Evolutionary conservation across 2,797 vertebrate species (phyloP).

Genomic region (Phalanger gymnotis): DNA sequence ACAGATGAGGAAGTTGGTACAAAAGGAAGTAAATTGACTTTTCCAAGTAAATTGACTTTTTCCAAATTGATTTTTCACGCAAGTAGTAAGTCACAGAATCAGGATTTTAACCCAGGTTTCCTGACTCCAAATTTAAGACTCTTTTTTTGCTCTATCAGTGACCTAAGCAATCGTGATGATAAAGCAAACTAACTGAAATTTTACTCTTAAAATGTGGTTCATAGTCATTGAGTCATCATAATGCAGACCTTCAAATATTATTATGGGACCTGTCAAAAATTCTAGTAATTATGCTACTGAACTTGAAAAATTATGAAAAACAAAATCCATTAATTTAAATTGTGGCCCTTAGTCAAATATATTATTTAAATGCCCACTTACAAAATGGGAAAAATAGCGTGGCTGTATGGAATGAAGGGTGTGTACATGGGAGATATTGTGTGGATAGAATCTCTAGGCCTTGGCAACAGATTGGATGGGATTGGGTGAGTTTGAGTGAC

Average conservation of each 20-base stretch:
- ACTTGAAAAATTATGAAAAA: neutral
- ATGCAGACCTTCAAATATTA: constrained; percentile 8
- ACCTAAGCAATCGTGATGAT: neutral
- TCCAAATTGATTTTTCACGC: too few species aligned
- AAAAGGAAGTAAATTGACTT: neutral
- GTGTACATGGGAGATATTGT: neutral
- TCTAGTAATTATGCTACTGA: constrained; percentile 16
- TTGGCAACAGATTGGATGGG: neutral
- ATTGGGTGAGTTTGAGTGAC: neutral
- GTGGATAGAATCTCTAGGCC: too few species aligned
- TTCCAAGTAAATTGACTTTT: too few species aligned
- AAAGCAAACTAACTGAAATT: neutral
- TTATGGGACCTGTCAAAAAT: constrained; percentile 23
- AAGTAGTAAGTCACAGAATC: neutral
- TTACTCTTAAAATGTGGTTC: constrained; percentile 31
- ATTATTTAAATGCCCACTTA: constrained; percentile 36
- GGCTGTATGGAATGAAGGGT: neutral
- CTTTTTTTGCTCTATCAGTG: neutral
- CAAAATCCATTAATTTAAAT: neutral
- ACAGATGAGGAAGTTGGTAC: neutral
- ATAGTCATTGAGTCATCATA: neutral
- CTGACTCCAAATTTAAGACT: neutral
- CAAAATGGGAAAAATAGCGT: neutral
- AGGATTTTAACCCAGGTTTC: neutral
- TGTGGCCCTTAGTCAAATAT: too few species aligned